A percentile compares a stretch with the other conserved stretches of the same genome.
These are phyloP conservation scores for Solea senegalensis DNA, from an alignment of 2,113 vertebrate genomes.

Conservation along the genomic window DNA sequence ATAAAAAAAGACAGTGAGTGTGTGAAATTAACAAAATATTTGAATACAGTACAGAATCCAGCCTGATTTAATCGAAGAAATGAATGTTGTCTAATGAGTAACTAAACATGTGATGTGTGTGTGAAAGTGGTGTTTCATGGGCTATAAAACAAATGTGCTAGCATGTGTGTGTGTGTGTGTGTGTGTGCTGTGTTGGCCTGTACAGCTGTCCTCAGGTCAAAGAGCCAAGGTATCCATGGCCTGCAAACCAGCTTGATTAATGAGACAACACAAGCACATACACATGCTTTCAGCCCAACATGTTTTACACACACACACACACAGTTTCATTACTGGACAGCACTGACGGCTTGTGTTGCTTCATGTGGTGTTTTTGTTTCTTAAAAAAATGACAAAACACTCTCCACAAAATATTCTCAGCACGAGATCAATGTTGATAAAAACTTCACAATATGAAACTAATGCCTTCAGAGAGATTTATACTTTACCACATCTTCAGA, in stretches of 20 bases:
- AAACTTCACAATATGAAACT: slow-evolving; percentile 12
- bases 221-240: slow-evolving; percentile 53
- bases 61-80: too few species aligned
- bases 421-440: slow-evolving; percentile 7
- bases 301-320: slow-evolving; percentile 15
- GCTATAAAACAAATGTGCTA: too few species aligned
- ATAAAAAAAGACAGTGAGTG: neutral
- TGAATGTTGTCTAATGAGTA: too few species aligned
- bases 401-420: neutral
- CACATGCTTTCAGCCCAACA: slow-evolving; percentile 28
- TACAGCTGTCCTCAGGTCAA: slow-evolving; percentile 58
- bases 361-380: slow-evolving; percentile 6
- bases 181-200: slow-evolving; percentile 18
- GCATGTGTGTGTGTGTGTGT: neutral
- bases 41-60: too few species aligned
- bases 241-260: slow-evolving; percentile 75
- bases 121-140: too few species aligned
- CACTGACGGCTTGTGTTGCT: slow-evolving; percentile 7
- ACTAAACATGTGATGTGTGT: too few species aligned
- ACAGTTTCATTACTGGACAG: slow-evolving; percentile 41
- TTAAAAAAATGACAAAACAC: neutral
- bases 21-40: neutral
- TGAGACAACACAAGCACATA: slow-evolving; percentile 54
- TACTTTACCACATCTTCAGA: neutral
- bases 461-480: neutral